phyloP scores from a whole-genome alignment of 2,888 invertebrate species.

The Chrysopilus asiliformis region DNA sequence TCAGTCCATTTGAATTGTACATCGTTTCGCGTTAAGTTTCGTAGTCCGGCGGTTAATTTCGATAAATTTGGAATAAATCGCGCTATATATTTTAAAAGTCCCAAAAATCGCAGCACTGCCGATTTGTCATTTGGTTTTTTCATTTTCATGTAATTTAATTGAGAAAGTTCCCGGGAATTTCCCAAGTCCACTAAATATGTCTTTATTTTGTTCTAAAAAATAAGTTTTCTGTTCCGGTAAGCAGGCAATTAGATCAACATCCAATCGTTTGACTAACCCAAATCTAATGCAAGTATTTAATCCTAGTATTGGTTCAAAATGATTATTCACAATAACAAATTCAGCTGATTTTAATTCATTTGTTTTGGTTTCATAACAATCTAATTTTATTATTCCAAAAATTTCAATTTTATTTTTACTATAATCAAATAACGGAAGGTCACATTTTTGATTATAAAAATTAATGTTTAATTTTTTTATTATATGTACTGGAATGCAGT shows the following conservation, averaged over 20 bases:
- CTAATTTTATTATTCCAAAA: too few species aligned
- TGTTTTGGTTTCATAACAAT: too few species aligned
- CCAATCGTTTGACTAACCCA: slow-evolving; percentile 7
- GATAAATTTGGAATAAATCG: slow-evolving; percentile 17
- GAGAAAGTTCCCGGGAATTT: slow-evolving; percentile 12
- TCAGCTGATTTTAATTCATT: too few species aligned
- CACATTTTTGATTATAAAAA: too few species aligned
- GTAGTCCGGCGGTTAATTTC: slow-evolving; percentile 8
- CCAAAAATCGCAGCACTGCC: slow-evolving; percentile 14
- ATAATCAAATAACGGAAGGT: too few species aligned
- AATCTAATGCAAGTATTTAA: slow-evolving; percentile 5
- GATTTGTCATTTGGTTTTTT: slow-evolving; percentile 14
- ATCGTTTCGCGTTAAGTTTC: too few species aligned
- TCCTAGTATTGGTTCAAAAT: slow-evolving; percentile 11
- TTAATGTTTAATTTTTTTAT: too few species aligned
- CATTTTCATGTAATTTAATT: slow-evolving; percentile 13
- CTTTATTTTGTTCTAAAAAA: slow-evolving; percentile 4
- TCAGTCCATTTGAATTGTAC: slow-evolving; percentile 11
- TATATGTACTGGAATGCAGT: too few species aligned
- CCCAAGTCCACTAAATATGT: slow-evolving; percentile 8
- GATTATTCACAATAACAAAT: too few species aligned
- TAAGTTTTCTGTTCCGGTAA: slow-evolving; percentile 2
- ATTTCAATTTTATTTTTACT: too few species aligned
- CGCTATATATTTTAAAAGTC: slow-evolving; percentile 16
- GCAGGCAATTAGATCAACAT: slow-evolving; percentile 3